These are phyloP conservation scores for Eupristina koningsbergeri DNA, from an alignment of 1,140 invertebrate genomes.

Conservation along the genomic window DNA sequence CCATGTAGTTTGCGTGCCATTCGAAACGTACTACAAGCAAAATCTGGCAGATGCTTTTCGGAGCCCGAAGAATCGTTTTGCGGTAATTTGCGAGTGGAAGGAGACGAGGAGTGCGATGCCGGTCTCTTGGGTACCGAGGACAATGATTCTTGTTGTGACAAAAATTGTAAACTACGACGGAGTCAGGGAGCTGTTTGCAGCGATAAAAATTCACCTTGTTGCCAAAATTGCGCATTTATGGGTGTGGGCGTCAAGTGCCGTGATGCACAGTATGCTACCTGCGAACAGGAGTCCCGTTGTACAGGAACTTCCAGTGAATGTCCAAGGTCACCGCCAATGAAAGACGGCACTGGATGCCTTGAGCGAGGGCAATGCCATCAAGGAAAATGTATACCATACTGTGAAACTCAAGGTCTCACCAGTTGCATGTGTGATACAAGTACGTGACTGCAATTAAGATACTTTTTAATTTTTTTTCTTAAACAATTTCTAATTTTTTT, in stretches of 20 bases:
- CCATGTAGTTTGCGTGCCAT: constrained; percentile 94
- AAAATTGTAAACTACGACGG: constrained; percentile 89
- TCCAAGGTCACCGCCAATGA: constrained; percentile 88
- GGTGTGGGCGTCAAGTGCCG: constrained; percentile 85
- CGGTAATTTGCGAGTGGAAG: constrained; percentile 93
- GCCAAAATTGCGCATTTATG: constrained; percentile 90
- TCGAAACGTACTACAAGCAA: constrained; percentile 91
- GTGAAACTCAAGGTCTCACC: constrained; percentile 91
- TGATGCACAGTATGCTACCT: constrained; percentile 90
- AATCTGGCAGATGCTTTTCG: constrained; percentile 92
- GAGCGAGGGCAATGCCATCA: constrained; percentile 89
- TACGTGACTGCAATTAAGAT: constrained; percentile 67
- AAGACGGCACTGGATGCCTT: constrained; percentile 88
- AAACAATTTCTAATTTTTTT: no score
- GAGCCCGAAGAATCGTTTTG: constrained; percentile 96
- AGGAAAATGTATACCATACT: constrained; percentile 93
- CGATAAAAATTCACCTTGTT: constrained; percentile 96
- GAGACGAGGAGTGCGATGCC: constrained; percentile 95
- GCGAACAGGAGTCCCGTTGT: constrained; percentile 89
- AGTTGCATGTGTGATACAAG: constrained; percentile 96
- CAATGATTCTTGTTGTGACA: constrained; percentile 92
- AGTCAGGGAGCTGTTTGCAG: constrained; percentile 89
- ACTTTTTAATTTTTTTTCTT: no score
- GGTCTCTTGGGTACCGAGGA: constrained; percentile 93
- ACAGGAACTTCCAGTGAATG: constrained; percentile 80